A percentile compares a stretch with the other conserved stretches of the same genome.
These are phyloP conservation scores for Opisthograptis luteolata DNA, from an alignment of 2,888 invertebrate species.

Conservation along the genomic window DNA sequence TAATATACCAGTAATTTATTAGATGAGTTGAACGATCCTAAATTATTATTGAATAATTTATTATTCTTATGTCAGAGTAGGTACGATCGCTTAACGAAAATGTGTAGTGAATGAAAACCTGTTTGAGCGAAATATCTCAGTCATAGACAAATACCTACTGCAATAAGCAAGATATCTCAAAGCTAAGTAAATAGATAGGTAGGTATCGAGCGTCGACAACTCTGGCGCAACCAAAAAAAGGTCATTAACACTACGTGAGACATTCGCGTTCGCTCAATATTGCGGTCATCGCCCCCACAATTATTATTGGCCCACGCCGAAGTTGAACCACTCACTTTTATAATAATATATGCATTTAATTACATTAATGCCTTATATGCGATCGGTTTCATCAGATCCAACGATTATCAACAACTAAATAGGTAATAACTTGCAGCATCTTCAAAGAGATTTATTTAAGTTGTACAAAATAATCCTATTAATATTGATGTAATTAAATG, in stretches of 20 bases:
- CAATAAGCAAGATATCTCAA: conserved; percentile 19
- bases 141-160: conserved; percentile 10
- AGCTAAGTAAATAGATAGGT: conserved; percentile 19
- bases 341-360: conserved; percentile 18
- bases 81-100: not conserved
- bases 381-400: conserved; percentile 16
- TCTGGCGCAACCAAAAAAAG: conserved; percentile 79
- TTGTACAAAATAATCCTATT: no score
- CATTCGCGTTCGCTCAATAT: conserved; percentile 82
- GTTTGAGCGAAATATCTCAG: conserved; percentile 12
- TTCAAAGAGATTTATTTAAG: no score
- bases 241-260: conserved; percentile 82
- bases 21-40: not conserved
- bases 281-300: conserved; percentile 79
- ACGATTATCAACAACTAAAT: conserved; percentile 16
- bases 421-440: not conserved
- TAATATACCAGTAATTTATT: not conserved
- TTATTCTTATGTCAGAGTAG: no score
- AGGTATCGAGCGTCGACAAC: conserved; percentile 39
- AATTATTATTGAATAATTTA: not conserved
- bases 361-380: conserved; percentile 21
- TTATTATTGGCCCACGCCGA: conserved; percentile 62
- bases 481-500: no score
- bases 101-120: conserved; percentile 17
- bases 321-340: conserved; percentile 40